Conservation (phyloP, 2,888 invertebrate genomes). For the Erannis defoliaria region DNA sequence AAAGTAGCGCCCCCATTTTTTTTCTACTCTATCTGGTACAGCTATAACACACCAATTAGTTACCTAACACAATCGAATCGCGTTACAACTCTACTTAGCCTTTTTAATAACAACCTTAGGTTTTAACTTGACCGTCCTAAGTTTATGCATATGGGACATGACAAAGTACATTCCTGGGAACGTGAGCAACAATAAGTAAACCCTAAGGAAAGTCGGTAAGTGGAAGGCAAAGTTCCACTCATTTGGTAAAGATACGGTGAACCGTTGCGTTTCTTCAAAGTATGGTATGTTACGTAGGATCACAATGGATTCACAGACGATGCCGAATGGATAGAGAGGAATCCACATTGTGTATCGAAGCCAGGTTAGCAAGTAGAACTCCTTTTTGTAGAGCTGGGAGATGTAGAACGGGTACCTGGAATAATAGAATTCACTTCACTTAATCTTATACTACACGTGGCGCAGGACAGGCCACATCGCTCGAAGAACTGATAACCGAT, state of each 20-base stretch:
- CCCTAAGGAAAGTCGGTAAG: constrained; percentile 91
- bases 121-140: constrained; percentile 89
- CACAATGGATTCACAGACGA: constrained; percentile 94
- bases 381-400: constrained; percentile 91
- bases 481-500: too few species aligned
- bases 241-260: constrained; percentile 93
- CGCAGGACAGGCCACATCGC: too few species aligned
- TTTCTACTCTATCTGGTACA: too few species aligned
- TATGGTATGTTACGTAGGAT: constrained; percentile 94
- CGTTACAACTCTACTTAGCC: constrained; percentile 61
- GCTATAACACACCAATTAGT: neutral
- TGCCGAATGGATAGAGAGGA: constrained; percentile 95
- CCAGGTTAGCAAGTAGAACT: constrained; percentile 94
- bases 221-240: constrained; percentile 94
- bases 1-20: too few species aligned
- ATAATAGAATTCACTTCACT: too few species aligned
- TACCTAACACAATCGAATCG: neutral
- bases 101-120: constrained; percentile 78
- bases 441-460: too few species aligned
- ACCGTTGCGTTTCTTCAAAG: constrained; percentile 93
- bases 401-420: constrained; percentile 97
- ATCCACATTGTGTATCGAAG: constrained; percentile 97
- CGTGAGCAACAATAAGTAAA: constrained; percentile 92
- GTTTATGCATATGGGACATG: constrained; percentile 94
- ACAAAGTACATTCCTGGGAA: constrained; percentile 92